A percentile compares a stretch with the other conserved stretches of the same genome.
These are phyloP conservation scores for Triplophysa bombifrons DNA, from an alignment of 2,797 vertebrate species.

Conservation along the genomic window DNA sequence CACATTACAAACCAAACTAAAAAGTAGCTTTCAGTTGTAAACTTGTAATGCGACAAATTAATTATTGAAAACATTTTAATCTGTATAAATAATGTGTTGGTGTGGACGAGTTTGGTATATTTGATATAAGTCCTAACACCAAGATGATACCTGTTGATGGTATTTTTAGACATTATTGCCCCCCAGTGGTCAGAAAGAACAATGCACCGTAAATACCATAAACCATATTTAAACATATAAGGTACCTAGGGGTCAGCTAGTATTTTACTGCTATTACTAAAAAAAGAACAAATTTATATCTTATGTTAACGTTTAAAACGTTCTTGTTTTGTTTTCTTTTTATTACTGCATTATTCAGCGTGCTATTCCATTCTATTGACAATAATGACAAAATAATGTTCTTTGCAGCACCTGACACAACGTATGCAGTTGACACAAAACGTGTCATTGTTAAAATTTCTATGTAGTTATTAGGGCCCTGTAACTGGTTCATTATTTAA, in stretches of 20 bases:
- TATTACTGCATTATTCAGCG: neutral
- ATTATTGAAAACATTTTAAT: neutral
- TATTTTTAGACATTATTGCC: constrained; percentile 29
- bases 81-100: neutral
- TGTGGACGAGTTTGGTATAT: neutral
- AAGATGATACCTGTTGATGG: neutral
- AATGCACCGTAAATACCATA: neutral
- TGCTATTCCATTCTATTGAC: neutral
- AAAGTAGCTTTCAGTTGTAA: too few relatives aligned
- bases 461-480: too few relatives aligned
- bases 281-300: too few relatives aligned
- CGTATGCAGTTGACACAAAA: neutral
- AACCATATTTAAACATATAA: too few relatives aligned
- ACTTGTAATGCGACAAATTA: too few relatives aligned
- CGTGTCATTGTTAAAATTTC: too few relatives aligned
- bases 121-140: neutral
- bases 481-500: neutral
- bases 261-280: too few relatives aligned
- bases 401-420: too few relatives aligned
- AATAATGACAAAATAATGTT: too few relatives aligned
- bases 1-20: too few relatives aligned
- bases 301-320: too few relatives aligned
- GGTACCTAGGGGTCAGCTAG: too few relatives aligned
- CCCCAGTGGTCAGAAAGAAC: neutral
- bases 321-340: neutral